Conservation (phyloP, 2,888 invertebrate genomes). For the Amaurobius ferox region DNA sequence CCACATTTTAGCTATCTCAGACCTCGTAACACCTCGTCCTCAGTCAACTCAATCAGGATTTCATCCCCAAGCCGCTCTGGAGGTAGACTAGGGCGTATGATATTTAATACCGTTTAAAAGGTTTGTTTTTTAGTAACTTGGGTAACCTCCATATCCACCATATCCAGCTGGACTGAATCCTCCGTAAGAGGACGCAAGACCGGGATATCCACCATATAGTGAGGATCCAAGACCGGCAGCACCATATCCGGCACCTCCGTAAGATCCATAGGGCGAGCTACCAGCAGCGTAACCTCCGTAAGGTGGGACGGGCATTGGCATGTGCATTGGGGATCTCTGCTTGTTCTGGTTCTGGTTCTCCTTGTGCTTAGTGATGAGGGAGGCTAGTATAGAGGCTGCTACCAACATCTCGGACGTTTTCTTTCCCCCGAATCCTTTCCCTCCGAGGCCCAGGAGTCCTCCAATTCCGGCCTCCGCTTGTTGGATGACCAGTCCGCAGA, state of each 20-base stretch:
- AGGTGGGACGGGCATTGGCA: constrained; percentile 63
- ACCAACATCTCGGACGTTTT: constrained; percentile 66
- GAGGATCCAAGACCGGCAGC: constrained; percentile 64
- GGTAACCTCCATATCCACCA: constrained; percentile 44
- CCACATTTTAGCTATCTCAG: no score
- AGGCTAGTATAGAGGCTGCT: constrained; percentile 53
- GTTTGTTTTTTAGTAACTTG: constrained; percentile 39
- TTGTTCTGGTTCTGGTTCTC: constrained; percentile 56
- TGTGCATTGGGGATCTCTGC: constrained; percentile 57
- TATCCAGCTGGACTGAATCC: constrained; percentile 20
- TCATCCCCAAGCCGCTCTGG: constrained; percentile 8
- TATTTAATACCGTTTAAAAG: constrained; percentile 32
- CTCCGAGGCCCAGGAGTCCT: constrained; percentile 51
- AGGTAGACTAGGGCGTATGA: constrained; percentile 56
- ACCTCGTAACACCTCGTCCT: no score
- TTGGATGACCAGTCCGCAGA: constrained; percentile 59
- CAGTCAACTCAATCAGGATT: neutral
- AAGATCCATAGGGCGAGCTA: constrained; percentile 59
- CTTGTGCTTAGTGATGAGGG: constrained; percentile 67
- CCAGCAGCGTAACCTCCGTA: constrained; percentile 63
- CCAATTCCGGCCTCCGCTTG: constrained; percentile 57
- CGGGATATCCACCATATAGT: constrained; percentile 65
- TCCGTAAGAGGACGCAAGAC: constrained; percentile 50
- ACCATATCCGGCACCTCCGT: constrained; percentile 38
- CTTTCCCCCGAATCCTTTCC: constrained; percentile 61